These are phyloP conservation scores for Trissolcus basalis DNA, from an alignment of 1,140 invertebrate genomes.

Conservation along the genomic window DNA sequence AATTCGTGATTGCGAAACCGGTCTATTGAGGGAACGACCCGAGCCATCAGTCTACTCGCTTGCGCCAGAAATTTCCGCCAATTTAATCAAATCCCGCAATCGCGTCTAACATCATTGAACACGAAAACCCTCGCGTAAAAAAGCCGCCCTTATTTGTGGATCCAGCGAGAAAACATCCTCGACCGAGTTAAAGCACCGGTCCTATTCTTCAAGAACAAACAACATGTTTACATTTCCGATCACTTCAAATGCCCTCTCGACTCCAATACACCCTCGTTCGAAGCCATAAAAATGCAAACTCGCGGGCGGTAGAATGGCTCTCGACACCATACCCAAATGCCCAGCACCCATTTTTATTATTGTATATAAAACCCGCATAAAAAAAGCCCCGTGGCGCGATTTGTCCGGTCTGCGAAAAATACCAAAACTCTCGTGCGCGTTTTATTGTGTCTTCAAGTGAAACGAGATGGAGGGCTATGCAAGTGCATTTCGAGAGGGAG, in stretches of 20 bases:
- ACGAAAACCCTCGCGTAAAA: conserved; percentile 8
- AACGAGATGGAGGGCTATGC: conserved; percentile 8
- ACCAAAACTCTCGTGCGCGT: conserved; percentile 22
- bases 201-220: conserved; percentile 43
- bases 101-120: conserved; percentile 19
- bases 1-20: conserved; percentile 25
- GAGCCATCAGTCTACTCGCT: conserved; percentile 16
- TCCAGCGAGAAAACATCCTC: conserved; percentile 13
- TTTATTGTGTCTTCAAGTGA: conserved; percentile 31
- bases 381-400: conserved; percentile 1
- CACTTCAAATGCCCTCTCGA: conserved; percentile 35
- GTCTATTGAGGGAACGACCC: conserved; percentile 7
- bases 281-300: conserved; percentile 44
- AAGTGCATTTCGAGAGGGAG: conserved; percentile 16
- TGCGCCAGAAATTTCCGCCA: conserved; percentile 9
- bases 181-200: conserved; percentile 16
- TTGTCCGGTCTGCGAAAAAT: conserved; percentile 25
- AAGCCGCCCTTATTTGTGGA: not conserved
- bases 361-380: conserved; percentile 3
- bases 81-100: conserved; percentile 29
- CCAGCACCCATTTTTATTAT: conserved; percentile 18
- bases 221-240: conserved; percentile 49
- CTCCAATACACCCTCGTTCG: conserved; percentile 45
- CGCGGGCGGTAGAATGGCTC: conserved; percentile 12
- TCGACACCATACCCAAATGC: conserved; percentile 17